These are phyloP conservation scores for Hephaestus fuliginosus DNA, from an alignment of 2,797 vertebrate genomes.

Conservation along the genomic window DNA sequence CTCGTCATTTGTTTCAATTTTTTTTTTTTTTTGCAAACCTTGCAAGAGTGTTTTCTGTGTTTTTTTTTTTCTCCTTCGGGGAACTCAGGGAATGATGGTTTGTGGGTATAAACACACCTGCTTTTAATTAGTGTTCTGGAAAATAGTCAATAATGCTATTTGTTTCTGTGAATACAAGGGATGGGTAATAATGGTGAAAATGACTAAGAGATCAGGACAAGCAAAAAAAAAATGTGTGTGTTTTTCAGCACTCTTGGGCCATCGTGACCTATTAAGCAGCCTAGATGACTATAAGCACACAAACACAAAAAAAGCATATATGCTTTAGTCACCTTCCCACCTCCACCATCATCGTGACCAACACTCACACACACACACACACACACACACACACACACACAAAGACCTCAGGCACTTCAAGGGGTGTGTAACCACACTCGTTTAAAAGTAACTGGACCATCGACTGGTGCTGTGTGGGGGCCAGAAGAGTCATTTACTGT, in stretches of 20 bases:
- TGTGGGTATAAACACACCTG: background rate
- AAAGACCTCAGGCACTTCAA: slow-evolving; percentile 4
- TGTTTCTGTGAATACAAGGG: background rate
- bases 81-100: background rate
- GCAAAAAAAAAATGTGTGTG: background rate
- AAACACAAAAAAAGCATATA: slow-evolving; percentile 7
- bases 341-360: background rate
- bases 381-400: slow-evolving; percentile 17
- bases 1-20: slow-evolving; percentile 39
- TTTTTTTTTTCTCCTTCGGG: background rate
- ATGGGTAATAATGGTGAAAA: background rate
- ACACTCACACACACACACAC: background rate
- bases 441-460: slow-evolving; percentile 69
- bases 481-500: slow-evolving; percentile 59
- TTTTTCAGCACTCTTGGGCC: background rate
- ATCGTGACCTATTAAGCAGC: background rate
- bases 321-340: slow-evolving; percentile 9
- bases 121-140: slow-evolving; percentile 17
- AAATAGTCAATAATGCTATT: background rate
- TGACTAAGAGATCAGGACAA: background rate
- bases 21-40: background rate
- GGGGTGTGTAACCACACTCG: slow-evolving; percentile 42
- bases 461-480: slow-evolving; percentile 43
- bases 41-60: background rate
- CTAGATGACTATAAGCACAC: background rate